Evolutionary conservation across 2,888 invertebrate genomes (phyloP), one percentile per base, ranked within the genome.

Genomic region (Melieria omissa): DNA sequence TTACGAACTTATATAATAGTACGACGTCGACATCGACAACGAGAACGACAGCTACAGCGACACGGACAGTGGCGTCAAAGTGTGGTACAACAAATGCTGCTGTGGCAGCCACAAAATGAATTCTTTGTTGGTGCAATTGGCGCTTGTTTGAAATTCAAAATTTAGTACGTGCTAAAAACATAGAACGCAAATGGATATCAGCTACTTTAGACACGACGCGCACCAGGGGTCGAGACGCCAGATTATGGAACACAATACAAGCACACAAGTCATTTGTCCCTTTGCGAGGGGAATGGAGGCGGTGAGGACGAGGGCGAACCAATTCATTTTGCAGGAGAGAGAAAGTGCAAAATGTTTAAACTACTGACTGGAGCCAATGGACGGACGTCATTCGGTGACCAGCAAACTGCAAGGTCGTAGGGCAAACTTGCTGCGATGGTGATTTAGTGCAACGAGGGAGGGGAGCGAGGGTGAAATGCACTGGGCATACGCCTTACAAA

Each of bases 91-190:
- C 14, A 5, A 14, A n/a, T 52, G 14, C 14, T 52, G 14, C 14
- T 52, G 9, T 52, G 12, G 52, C 9, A 29, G 29, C 29, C 29
- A 29, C 29, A 29, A 29, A 9, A n/a, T 52, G 52, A n/a, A n/a
- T 5, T 52, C 14, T 12, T 52, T 52, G 52, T 5, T 52, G 52
- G 5, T 52, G 52, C 52, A 52, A 52, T 52, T n/a, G 4, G 4
- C 5, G 12, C 52, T 29, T 14, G 14, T 52, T 52, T 52, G 52
- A n/a, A 52, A 52, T 52, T 52, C 14, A 8, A 52, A 52, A 52
- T 52, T 52, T 52, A 52, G 75, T 77, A 75, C 77, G 79, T 78
- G 79, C 80, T 76, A 78, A 80, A 81, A 81, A 76, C 76, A 76
- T 76, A 75, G 74, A 71, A 64, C 76, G 80, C 82, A 80, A 82